Conservation (phyloP, 2,888 invertebrate species). For the Gerris lacustris region DNA sequence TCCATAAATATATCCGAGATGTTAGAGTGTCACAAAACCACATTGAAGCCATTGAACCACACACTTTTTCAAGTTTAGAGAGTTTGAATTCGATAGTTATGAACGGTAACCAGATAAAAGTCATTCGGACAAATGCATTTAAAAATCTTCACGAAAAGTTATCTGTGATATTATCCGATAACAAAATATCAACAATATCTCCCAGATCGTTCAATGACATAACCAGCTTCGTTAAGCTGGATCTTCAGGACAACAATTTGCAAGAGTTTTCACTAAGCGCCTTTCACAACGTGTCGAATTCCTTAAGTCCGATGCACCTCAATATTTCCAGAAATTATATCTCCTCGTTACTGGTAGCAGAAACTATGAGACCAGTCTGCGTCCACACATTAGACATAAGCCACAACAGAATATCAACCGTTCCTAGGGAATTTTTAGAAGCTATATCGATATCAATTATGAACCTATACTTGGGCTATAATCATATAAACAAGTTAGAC, state of each 20-base stretch:
- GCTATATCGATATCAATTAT: conserved; percentile 51
- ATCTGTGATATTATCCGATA: conserved; percentile 71
- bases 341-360: conserved; percentile 39
- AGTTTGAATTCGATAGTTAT: conserved; percentile 66
- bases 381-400: conserved; percentile 59
- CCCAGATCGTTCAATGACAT: conserved; percentile 61
- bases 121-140: conserved; percentile 59
- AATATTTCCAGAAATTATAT: conserved; percentile 65
- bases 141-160: conserved; percentile 62
- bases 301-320: conserved; percentile 53
- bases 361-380: conserved; percentile 41
- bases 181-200: conserved; percentile 60
- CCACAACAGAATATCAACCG: conserved; percentile 51
- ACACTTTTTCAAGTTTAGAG: conserved; percentile 58
- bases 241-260: conserved; percentile 67
- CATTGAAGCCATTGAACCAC: conserved; percentile 51
- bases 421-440: conserved; percentile 51
- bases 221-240: conserved; percentile 61
- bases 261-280: conserved; percentile 53
- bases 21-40: conserved; percentile 72
- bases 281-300: conserved; percentile 55
- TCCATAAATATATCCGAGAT: conserved; percentile 61
- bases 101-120: conserved; percentile 62
- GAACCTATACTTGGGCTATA: conserved; percentile 59
- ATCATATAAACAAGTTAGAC: conserved; percentile 56